A percentile compares a stretch with the other conserved stretches of the same genome.
These are phyloP conservation scores for Pteronura brasiliensis DNA, from an alignment of 2,113 vertebrate species.

Conservation along the genomic window DNA sequence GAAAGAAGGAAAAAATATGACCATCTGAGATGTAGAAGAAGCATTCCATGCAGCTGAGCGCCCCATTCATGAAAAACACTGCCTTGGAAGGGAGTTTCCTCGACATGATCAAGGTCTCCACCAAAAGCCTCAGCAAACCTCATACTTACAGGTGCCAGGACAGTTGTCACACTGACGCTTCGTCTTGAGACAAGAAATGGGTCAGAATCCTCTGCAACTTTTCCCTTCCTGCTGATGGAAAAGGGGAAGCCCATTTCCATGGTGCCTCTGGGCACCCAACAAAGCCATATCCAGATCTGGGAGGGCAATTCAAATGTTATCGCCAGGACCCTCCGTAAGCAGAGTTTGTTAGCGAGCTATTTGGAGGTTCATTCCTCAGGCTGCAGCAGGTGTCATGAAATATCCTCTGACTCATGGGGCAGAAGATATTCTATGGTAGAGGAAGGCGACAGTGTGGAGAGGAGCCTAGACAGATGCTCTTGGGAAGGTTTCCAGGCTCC, in stretches of 20 bases:
- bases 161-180: background rate
- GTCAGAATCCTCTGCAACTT: background rate
- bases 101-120: background rate
- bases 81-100: background rate
- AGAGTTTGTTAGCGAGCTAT: background rate
- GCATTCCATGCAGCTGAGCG: background rate
- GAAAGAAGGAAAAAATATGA: background rate
- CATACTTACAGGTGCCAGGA: background rate
- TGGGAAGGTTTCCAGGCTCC: background rate
- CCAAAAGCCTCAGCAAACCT: background rate
- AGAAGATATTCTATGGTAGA: background rate
- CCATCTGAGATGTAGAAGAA: background rate
- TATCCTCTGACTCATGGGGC: fast-evolving
- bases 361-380: background rate
- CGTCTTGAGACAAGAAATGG: background rate
- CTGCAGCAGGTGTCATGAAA: background rate
- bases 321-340: background rate
- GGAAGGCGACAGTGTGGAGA: background rate
- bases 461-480: background rate
- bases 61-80: background rate
- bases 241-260: background rate
- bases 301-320: background rate
- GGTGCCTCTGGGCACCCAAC: background rate
- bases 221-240: background rate
- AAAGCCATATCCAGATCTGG: background rate